Conservation (phyloP, 2,113 vertebrate species). For the Ailurus styani region DNA sequence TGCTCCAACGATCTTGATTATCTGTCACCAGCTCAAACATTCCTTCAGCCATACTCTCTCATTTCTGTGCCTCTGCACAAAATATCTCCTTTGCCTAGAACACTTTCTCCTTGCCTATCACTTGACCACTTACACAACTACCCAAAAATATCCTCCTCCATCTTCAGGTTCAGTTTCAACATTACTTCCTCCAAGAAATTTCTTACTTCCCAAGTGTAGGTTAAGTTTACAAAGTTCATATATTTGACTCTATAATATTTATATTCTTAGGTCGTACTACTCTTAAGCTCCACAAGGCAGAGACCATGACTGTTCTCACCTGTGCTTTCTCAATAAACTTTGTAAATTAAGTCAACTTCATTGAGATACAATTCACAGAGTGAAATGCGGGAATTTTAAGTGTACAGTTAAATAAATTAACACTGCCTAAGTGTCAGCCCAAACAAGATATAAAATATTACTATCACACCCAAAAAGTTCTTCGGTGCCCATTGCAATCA, state of each 20-base stretch:
- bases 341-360: not conserved
- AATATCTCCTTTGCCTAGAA: not conserved
- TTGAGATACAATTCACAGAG: not conserved
- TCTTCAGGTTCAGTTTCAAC: not conserved
- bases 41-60: not conserved
- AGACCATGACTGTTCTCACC: not conserved
- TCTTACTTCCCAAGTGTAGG: not conserved
- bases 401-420: not conserved
- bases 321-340: not conserved
- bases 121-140: not conserved
- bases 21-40: not conserved
- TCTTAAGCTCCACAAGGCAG: not conserved
- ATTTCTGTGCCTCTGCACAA: not conserved
- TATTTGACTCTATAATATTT: not conserved
- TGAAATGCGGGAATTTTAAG: not conserved
- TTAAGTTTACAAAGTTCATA: not conserved
- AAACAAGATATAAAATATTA: not conserved
- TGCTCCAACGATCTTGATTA: not conserved
- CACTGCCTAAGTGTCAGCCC: not conserved
- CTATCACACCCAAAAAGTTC: not conserved
- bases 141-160: not conserved
- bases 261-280: not conserved
- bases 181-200: not conserved
- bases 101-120: not conserved
- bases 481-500: not conserved